Evolutionary conservation across 2,797 vertebrate species (phyloP).

Genomic region (Miopithecus talapoin): DNA sequence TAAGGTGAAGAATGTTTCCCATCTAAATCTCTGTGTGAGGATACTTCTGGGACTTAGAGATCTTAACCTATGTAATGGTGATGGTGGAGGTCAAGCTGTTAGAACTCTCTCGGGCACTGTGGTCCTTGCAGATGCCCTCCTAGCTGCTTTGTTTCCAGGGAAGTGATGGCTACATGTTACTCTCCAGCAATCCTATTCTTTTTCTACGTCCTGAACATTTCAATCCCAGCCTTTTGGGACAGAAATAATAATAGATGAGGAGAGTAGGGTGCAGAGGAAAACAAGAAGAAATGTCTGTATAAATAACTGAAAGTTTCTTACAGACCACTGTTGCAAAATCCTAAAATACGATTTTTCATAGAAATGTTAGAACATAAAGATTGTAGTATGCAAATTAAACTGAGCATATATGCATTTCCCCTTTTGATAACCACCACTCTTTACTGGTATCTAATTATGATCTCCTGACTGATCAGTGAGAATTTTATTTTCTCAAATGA

Average conservation of each 20-base stretch:
- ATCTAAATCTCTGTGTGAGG: background rate
- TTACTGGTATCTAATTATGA: background rate
- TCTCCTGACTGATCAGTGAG: background rate
- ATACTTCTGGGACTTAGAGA: background rate
- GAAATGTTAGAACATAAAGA: background rate
- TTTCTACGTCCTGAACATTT: background rate
- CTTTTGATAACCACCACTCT: background rate
- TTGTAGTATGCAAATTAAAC: background rate
- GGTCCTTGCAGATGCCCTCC: background rate
- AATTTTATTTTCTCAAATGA: background rate
- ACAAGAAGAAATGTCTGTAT: background rate
- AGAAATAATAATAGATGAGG: background rate
- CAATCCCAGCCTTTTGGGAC: background rate
- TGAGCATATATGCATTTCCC: background rate
- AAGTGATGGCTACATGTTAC: background rate
- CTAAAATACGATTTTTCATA: background rate
- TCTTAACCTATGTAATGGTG: too few relatives aligned
- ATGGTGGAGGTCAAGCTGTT: accelerated
- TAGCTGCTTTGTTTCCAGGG: background rate
- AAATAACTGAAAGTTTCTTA: background rate
- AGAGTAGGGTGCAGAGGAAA: background rate
- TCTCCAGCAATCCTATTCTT: background rate
- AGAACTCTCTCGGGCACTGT: accelerated
- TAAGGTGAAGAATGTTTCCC: background rate
- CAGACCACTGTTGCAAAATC: background rate